Evolutionary conservation across 2,888 invertebrate species (phyloP).

Genomic region (Poecilobothrus nobilitatus): DNA sequence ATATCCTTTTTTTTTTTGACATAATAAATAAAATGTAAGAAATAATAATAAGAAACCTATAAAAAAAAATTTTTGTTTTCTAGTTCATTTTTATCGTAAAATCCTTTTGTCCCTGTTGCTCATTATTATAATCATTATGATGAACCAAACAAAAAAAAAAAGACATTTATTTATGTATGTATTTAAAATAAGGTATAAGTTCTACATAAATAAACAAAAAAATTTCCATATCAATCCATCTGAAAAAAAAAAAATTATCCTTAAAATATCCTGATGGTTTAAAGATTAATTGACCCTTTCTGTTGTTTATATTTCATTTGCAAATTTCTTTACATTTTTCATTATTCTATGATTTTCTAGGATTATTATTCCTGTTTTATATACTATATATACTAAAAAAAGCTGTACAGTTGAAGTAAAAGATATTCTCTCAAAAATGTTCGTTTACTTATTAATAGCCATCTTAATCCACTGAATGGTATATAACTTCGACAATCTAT

Average conservation of each 20-base stretch:
- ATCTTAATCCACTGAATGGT: too few species aligned
- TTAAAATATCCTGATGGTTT: not conserved
- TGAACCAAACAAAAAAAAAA: not conserved
- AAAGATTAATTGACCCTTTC: constrained; percentile 1
- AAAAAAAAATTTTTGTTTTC: not conserved
- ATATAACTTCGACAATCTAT: too few species aligned
- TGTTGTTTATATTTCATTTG: not conserved
- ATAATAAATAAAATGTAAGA: not conserved
- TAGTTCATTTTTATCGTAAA: not conserved
- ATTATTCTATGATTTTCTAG: not conserved
- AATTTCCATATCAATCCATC: too few species aligned
- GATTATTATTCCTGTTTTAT: not conserved
- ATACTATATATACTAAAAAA: too few species aligned
- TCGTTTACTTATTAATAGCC: too few species aligned
- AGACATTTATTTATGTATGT: not conserved
- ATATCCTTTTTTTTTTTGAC: not conserved
- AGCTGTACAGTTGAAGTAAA: too few species aligned
- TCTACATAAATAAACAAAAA: too few species aligned
- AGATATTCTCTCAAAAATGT: too few species aligned
- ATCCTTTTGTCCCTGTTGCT: constrained; percentile 4
- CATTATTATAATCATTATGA: not conserved
- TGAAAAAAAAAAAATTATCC: not conserved
- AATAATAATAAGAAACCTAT: not conserved
- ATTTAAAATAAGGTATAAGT: too few species aligned
- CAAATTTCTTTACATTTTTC: not conserved